These are phyloP conservation scores for Platycercus adscitus DNA, from an alignment of 2,113 vertebrate species.

Conservation along the genomic window DNA sequence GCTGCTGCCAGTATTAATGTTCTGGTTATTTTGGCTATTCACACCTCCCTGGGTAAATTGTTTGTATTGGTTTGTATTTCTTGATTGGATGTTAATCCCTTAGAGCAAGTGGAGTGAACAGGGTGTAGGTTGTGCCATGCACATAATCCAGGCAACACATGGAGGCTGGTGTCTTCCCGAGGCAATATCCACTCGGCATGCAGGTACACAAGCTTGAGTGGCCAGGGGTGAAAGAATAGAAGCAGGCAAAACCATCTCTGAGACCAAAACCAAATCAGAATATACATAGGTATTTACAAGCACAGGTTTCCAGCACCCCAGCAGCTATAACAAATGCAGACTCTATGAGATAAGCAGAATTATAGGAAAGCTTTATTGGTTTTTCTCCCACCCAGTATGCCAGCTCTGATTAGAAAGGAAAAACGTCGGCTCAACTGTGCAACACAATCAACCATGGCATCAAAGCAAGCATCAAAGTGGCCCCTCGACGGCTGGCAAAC, in stretches of 20 bases:
- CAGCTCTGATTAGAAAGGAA: conserved; percentile 58
- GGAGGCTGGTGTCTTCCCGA: background rate
- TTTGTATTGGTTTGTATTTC: background rate
- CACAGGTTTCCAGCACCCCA: background rate
- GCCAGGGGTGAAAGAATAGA: background rate
- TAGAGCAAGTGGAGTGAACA: background rate
- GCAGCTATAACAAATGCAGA: conserved; percentile 49
- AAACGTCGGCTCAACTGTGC: conserved; percentile 9
- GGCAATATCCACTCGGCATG: background rate
- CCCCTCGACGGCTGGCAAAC: conserved; percentile 11
- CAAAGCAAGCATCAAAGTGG: conserved; percentile 49
- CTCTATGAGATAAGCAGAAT: conserved; percentile 42
- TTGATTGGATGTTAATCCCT: background rate
- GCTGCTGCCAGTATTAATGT: background rate
- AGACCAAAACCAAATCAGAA: conserved; percentile 39
- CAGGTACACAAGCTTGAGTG: background rate
- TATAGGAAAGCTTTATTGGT: conserved; percentile 58
- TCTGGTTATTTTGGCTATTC: background rate
- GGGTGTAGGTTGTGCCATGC: background rate
- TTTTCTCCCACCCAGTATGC: conserved; percentile 1
- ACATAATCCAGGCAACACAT: background rate
- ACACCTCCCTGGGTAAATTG: background rate
- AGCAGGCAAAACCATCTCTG: background rate
- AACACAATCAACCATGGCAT: conserved; percentile 42
- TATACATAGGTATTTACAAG: conserved; percentile 26